These are phyloP conservation scores for Selenia dentaria DNA, from an alignment of 2,888 invertebrate species.

Conservation along the genomic window DNA sequence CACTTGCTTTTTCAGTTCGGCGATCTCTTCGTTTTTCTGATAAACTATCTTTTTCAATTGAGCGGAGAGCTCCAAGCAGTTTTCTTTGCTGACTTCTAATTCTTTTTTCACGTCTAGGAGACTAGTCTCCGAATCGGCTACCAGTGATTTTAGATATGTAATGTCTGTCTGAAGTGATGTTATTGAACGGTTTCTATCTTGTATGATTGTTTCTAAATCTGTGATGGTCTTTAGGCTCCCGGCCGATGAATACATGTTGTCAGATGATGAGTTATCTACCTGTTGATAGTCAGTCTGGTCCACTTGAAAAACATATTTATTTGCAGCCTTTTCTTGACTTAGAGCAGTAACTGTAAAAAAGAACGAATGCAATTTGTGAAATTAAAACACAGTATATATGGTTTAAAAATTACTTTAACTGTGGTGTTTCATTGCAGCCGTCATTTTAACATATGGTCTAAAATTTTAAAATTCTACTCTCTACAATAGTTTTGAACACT, in stretches of 20 bases:
- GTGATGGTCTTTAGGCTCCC: constrained; percentile 71
- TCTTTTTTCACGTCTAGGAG: constrained; percentile 68
- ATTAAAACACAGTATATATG: too few relatives aligned
- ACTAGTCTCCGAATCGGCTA: constrained; percentile 74
- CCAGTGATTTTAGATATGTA: constrained; percentile 62
- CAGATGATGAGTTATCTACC: constrained; percentile 72
- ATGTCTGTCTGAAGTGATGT: constrained; percentile 69
- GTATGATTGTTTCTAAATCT: constrained; percentile 72
- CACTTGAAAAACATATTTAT: constrained; percentile 43
- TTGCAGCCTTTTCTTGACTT: constrained; percentile 49
- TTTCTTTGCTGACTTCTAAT: constrained; percentile 64
- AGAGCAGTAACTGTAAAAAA: constrained; percentile 54
- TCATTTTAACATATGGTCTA: too few relatives aligned
- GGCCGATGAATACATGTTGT: constrained; percentile 63
- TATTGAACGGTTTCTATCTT: constrained; percentile 71
- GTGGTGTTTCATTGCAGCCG: too few relatives aligned
- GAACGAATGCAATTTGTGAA: too few relatives aligned
- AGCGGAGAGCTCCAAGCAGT: constrained; percentile 63
- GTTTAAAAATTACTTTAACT: too few relatives aligned
- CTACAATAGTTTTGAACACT: constrained; percentile 40
- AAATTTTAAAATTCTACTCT: too few relatives aligned
- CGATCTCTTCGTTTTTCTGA: constrained; percentile 75
- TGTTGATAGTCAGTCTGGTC: constrained; percentile 57
- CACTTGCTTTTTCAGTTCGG: constrained; percentile 70
- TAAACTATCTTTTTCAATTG: constrained; percentile 73